A percentile compares a stretch with the other conserved stretches of the same genome.
phyloP scores from a whole-genome alignment of 2,888 invertebrate species.

The Polymixis lichenea region DNA sequence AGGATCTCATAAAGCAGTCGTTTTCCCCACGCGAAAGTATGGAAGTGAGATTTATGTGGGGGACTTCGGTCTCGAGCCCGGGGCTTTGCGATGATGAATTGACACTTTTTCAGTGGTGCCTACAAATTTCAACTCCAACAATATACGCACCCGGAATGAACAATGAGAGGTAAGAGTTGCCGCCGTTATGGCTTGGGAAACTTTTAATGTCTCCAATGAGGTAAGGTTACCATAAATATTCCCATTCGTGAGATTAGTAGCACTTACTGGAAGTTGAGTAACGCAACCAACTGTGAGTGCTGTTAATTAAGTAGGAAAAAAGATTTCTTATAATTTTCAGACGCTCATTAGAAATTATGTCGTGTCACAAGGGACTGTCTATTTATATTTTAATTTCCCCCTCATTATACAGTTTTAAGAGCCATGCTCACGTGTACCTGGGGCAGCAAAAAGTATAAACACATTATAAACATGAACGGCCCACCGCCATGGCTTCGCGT shows the following conservation, averaged over 20 bases:
- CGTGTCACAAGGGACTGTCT: constrained; percentile 57
- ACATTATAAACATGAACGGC: constrained; percentile 83
- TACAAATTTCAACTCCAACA: constrained; percentile 89
- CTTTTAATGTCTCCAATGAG: constrained; percentile 89
- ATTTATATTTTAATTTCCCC: constrained; percentile 76
- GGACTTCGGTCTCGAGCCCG: constrained; percentile 88
- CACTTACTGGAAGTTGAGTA: constrained; percentile 82
- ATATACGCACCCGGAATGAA: constrained; percentile 89
- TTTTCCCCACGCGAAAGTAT: constrained; percentile 90
- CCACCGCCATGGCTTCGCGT: constrained; percentile 81
- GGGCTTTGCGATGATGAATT: constrained; percentile 90
- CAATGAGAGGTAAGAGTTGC: constrained; percentile 86
- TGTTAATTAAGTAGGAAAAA: constrained; percentile 76
- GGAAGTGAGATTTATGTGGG: constrained; percentile 90
- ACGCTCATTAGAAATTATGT: constrained; percentile 52
- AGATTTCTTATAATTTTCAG: constrained; percentile 59
- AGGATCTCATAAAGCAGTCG: constrained; percentile 91
- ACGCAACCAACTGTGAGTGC: constrained; percentile 70
- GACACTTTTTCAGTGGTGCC: constrained; percentile 89
- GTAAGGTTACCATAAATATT: constrained; percentile 86
- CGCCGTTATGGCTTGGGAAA: constrained; percentile 85
- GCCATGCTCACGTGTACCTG: constrained; percentile 76
- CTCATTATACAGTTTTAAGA: constrained; percentile 76
- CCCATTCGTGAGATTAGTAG: constrained; percentile 85
- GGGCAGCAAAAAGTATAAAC: constrained; percentile 83